Evolutionary conservation across 2,797 vertebrate genomes (phyloP), one percentile per base, ranked within the genome.

Genomic region (Manis pentadactyla): DNA sequence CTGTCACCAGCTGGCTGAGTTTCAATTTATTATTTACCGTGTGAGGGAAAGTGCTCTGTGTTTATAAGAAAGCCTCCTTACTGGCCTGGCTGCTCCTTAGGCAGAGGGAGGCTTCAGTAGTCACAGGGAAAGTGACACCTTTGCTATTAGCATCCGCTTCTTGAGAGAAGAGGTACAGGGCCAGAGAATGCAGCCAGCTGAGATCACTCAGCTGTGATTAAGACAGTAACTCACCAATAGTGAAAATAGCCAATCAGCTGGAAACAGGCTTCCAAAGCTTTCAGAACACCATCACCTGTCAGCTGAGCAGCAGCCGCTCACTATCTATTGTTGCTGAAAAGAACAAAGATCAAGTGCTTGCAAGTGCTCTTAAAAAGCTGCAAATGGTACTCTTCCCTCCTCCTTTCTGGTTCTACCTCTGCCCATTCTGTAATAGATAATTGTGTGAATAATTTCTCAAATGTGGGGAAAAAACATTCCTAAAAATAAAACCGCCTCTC

Each of bases 151-250:
- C 75, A 75, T 59, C 37, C 9, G 51, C 79, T 93, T 94, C 15
- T 8, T 23, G 23, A 85, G 37, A 46, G 55, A 86, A 81, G 37
- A 92, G 49, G 49, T 27, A 42, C 7, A 34, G 11, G 42, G 34
- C 53, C 69, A 19, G 61, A 93, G 49, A 87, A 82, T 27, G 31
- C 12, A 27, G 71, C 53, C 92, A 59, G 81, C 84, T 90, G 93
- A 79, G 77, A 66, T 96, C 88, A 91, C 78, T 96, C 95, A 95
- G 85, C 93, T 91, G 69, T 75, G 90, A 90, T 93, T 88, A 94
- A 92, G 85, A 83, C 46, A 91, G 73, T 57, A 94, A 78, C 75
- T 87, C 93, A 84, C 83, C 55, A 94, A 64, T 69, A 75, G 91
- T 74, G 84, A 95, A 83, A 95, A 90, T 31, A 93, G 86, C 27